Evolutionary conservation across 2,113 vertebrate species (phyloP), one percentile per base, ranked within the genome.

Genomic region (Channa maculata): DNA sequence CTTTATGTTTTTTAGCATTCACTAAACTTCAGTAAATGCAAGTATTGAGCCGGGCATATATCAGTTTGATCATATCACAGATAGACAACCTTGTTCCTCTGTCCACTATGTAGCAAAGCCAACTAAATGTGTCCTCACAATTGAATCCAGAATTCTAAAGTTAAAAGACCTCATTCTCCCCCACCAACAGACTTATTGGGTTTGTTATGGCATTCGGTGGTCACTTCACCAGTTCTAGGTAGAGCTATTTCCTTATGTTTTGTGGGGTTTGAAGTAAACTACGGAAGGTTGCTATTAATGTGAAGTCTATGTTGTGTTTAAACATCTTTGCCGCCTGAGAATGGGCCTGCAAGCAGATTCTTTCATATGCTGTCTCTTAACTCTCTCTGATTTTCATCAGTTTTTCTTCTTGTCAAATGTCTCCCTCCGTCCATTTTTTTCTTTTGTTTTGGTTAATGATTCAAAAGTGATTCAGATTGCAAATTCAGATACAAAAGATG

Each of bases 291-390:
- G 44, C 7, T 33, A 3, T 67, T 65, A 44, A 45, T 1, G 0
- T 62, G 38, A 48, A 71, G 70, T 79, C 53, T 2, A 52, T 65
- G 59, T 52, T 66, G 50, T 58, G 44, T 71, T 74, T 65, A 10
- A 57, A 70, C 39, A 34, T 41, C 50, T 66, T 39, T 43, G 14
- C 46, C 46, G 6, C 0, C 37, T 34, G 36, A 57, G 2, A 68
- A 4, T 68, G 52, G 37, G 10, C 15, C 58, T 51, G 36, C 71
- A 45, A 71, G 50, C 33, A 51, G 57, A 33, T 63, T 57, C 37
- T 55, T 13, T 62, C 33, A 52, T 33, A 51, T 53, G 11, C 51
- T 54, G 71, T 68, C 33, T 67, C 39, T 46, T 66, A 33, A 67
- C 12, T 43, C 44, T 61, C 52, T 9, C 10, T 38, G 24, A 34